A percentile compares a stretch with the other conserved stretches of the same genome.
Evolutionary conservation across 2,797 vertebrate species (phyloP).

Genomic region (Eulemur mongoz): DNA sequence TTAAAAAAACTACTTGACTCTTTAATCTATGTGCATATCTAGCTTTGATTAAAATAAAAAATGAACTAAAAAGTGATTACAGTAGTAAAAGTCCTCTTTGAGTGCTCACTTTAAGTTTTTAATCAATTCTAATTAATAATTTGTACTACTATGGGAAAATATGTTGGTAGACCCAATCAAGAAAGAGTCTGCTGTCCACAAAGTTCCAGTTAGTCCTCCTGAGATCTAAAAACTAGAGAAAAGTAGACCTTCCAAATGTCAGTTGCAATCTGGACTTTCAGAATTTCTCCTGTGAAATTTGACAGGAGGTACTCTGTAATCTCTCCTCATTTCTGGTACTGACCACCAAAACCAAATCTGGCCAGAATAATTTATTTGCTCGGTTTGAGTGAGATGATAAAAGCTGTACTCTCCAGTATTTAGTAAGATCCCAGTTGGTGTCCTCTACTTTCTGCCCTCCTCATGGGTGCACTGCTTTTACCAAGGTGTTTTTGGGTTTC

Average conservation of each 20-base stretch:
- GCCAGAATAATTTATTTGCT: neutral
- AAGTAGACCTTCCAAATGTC: neutral
- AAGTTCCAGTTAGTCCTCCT: neutral
- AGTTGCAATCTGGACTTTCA: neutral
- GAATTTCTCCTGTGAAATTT: neutral
- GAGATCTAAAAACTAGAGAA: neutral
- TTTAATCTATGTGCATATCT: neutral
- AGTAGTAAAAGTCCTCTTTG: neutral
- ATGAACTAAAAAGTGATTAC: neutral
- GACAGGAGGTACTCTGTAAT: neutral
- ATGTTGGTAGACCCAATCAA: neutral
- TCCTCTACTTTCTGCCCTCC: neutral
- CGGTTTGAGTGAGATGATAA: neutral
- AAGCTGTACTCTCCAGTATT: neutral
- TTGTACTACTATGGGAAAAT: neutral
- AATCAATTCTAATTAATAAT: constrained; percentile 22
- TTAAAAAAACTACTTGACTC: neutral
- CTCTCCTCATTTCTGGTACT: neutral
- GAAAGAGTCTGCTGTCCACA: neutral
- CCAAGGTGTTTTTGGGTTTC: neutral
- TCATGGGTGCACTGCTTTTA: neutral
- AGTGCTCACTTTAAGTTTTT: neutral
- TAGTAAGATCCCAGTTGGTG: neutral
- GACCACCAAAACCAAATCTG: neutral
- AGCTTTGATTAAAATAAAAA: constrained; percentile 36